Conservation (phyloP, 2,113 vertebrate species). For the Thunnus maccoyii region DNA sequence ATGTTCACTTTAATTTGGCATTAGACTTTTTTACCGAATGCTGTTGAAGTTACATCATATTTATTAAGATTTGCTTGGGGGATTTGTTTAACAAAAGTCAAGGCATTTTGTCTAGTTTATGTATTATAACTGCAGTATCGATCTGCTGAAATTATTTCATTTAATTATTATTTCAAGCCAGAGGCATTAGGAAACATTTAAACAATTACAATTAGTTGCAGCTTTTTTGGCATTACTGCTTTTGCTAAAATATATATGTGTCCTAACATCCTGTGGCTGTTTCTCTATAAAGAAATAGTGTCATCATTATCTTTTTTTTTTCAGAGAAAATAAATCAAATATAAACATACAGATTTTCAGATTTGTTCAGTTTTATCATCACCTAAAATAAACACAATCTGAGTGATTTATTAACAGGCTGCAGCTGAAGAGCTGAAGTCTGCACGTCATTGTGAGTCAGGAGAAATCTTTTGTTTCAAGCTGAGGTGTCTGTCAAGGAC, state of each 20-base stretch:
- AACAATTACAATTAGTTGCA: not conserved
- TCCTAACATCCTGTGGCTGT: not conserved
- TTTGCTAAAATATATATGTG: constrained; percentile 6
- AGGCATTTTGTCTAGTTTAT: not conserved
- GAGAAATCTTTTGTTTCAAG: constrained; percentile 20
- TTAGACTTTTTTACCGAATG: constrained; percentile 3
- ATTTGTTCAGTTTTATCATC: not conserved
- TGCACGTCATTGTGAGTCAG: constrained; percentile 16
- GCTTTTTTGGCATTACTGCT: not conserved
- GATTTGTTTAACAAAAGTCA: constrained; percentile 20
- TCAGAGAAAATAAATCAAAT: too few relatives aligned
- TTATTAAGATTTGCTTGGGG: constrained; percentile 22
- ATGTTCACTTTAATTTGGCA: constrained; percentile 57
- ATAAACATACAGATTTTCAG: not conserved
- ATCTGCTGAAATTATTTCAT: not conserved
- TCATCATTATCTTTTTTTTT: not conserved
- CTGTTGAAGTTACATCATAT: constrained; percentile 39
- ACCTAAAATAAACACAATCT: not conserved
- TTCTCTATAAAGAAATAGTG: not conserved
- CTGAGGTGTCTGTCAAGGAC: constrained; percentile 31
- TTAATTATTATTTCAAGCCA: not conserved
- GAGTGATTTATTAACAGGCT: constrained; percentile 13
- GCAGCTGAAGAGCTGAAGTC: not conserved
- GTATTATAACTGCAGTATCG: not conserved
- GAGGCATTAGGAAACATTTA: not conserved